Percentiles rank a stretch among this genome's conserved stretches.
Conservation (phyloP, 2,113 vertebrate genomes). For the Fregata magnificens region DNA sequence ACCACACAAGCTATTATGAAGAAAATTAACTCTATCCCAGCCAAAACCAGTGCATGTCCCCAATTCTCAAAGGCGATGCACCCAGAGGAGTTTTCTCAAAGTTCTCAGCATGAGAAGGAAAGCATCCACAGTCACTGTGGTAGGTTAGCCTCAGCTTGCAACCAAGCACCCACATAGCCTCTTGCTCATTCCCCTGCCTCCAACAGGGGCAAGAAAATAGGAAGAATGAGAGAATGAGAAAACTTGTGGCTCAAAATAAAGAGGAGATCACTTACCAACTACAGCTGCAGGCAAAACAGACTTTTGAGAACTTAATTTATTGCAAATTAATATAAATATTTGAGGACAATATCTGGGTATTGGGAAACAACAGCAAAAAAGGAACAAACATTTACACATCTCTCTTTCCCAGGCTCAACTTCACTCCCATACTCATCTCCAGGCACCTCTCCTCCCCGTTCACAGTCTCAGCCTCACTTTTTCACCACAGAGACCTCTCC, state of each 20-base stretch:
- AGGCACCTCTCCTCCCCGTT: background rate
- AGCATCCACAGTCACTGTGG: background rate
- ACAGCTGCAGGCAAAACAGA: background rate
- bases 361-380: background rate
- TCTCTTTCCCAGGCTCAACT: background rate
- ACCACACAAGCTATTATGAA: background rate
- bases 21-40: background rate
- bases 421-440: background rate
- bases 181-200: background rate
- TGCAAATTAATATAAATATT: background rate
- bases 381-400: background rate
- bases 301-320: background rate
- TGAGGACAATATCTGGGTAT: background rate
- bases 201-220: too few species aligned
- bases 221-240: background rate
- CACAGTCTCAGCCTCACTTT: background rate
- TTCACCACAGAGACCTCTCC: background rate
- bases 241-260: background rate
- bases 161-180: background rate
- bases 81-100: background rate
- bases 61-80: background rate
- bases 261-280: background rate
- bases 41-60: background rate
- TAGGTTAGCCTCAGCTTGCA: background rate
- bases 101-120: background rate